phyloP scores from a whole-genome alignment of 2,888 invertebrate genomes.

The Hypolimnas misippus region DNA sequence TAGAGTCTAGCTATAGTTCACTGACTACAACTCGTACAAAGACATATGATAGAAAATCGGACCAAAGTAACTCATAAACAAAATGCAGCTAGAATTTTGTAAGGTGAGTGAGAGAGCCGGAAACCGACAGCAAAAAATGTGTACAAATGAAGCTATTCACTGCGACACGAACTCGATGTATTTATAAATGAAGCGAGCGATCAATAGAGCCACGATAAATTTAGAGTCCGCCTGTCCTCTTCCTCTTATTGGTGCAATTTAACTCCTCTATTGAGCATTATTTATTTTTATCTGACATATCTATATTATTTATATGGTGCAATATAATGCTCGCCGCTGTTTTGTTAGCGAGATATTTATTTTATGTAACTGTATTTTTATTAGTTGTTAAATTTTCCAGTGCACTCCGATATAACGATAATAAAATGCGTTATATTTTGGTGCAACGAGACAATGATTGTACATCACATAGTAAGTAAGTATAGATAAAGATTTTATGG shows the following conservation, averaged over 20 bases:
- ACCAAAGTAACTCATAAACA: too few species aligned
- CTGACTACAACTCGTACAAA: too few species aligned
- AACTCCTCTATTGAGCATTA: conserved; percentile 11
- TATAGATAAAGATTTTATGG: background rate
- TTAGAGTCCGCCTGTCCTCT: conserved; percentile 15
- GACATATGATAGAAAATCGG: too few species aligned
- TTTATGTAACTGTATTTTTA: conserved; percentile 11
- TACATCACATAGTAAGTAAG: background rate
- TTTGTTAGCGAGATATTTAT: conserved; percentile 7
- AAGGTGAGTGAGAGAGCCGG: too few species aligned
- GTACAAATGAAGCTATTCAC: conserved; percentile 30
- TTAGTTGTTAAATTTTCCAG: conserved; percentile 8
- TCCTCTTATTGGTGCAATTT: conserved; percentile 15
- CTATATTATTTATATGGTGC: conserved; percentile 13
- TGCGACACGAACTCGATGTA: conserved; percentile 13
- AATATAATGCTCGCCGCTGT: conserved; percentile 9
- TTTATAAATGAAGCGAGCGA: conserved; percentile 25
- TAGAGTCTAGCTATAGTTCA: too few species aligned
- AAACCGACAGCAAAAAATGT: too few species aligned
- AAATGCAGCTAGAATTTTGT: too few species aligned
- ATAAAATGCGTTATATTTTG: background rate
- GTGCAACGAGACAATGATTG: background rate
- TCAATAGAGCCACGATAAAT: conserved; percentile 23
- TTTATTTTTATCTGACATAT: conserved; percentile 16
- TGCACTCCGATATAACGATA: background rate